phyloP scores from a whole-genome alignment of 1,140 invertebrate species.

The Rhyacophila brunnea region DNA sequence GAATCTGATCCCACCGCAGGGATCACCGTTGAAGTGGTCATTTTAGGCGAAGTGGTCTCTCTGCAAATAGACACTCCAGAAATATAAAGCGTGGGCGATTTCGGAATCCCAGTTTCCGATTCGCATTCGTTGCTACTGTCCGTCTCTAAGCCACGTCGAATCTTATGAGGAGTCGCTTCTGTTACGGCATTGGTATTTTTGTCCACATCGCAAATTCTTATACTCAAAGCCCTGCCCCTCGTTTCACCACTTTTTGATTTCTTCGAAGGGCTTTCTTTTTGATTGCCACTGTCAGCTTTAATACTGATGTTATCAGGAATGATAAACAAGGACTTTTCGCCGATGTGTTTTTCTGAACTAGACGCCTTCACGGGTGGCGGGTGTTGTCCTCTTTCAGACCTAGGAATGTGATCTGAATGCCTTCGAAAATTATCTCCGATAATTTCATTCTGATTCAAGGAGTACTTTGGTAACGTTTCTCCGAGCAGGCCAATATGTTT shows the following conservation, averaged over 20 bases:
- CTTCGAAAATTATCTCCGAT: slow-evolving; percentile 37
- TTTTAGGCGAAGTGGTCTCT: slow-evolving; percentile 38
- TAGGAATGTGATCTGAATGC: slow-evolving; percentile 35
- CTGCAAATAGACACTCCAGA: slow-evolving; percentile 61
- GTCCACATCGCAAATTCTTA: slow-evolving; percentile 28
- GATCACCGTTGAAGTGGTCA: background rate
- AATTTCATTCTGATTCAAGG: slow-evolving; percentile 31
- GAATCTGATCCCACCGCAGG: slow-evolving; percentile 10
- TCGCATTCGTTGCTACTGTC: slow-evolving; percentile 59
- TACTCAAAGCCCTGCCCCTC: slow-evolving; percentile 21
- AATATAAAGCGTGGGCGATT: slow-evolving; percentile 60
- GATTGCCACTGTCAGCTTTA: background rate
- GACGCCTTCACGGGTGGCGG: slow-evolving; percentile 23
- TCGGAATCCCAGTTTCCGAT: slow-evolving; percentile 60
- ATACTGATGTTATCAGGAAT: slow-evolving; percentile 7
- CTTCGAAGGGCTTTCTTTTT: slow-evolving; percentile 20
- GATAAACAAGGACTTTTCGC: slow-evolving; percentile 2
- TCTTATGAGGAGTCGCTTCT: slow-evolving; percentile 8
- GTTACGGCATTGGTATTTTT: background rate
- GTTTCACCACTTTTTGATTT: slow-evolving; percentile 11
- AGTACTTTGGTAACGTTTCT: slow-evolving; percentile 10
- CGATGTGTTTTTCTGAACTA: slow-evolving; percentile 33
- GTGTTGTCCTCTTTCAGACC: slow-evolving; percentile 22
- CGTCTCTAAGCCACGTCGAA: slow-evolving; percentile 43
- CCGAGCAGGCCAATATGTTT: slow-evolving; percentile 41